Conservation (phyloP, 2,888 invertebrate genomes). For the Dromius quadrimaculatus region DNA sequence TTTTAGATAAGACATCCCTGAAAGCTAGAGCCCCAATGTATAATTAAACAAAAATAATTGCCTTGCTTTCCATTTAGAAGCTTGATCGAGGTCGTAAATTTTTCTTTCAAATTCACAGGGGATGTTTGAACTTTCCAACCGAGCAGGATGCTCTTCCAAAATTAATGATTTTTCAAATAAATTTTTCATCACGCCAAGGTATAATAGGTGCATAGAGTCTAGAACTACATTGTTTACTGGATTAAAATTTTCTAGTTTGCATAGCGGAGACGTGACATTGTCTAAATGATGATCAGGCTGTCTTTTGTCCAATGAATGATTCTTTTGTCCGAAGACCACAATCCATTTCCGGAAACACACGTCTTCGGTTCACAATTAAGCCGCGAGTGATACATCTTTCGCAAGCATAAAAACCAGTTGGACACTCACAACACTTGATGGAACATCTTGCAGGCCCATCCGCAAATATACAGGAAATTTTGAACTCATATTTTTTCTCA, state of each 20-base stretch:
- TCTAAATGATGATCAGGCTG: slow-evolving; percentile 52
- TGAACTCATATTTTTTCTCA: slow-evolving; percentile 44
- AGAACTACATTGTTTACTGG: slow-evolving; percentile 45
- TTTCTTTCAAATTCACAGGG: slow-evolving; percentile 55
- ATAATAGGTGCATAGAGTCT: slow-evolving; percentile 52
- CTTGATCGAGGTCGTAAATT: slow-evolving; percentile 51
- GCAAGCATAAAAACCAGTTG: slow-evolving; percentile 52
- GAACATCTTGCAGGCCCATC: slow-evolving; percentile 54
- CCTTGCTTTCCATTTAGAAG: slow-evolving; percentile 56
- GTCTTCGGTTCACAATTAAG: slow-evolving; percentile 45
- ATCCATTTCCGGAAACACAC: slow-evolving; percentile 52
- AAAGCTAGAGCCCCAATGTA: slow-evolving; percentile 48
- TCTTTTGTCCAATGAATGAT: slow-evolving; percentile 51
- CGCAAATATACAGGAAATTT: slow-evolving; percentile 42
- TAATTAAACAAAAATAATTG: slow-evolving; percentile 53
- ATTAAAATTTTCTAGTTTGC: slow-evolving; percentile 12
- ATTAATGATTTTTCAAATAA: slow-evolving; percentile 47
- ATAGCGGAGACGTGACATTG: slow-evolving; percentile 27
- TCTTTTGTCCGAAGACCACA: slow-evolving; percentile 45
- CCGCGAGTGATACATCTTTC: slow-evolving; percentile 53
- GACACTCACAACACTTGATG: slow-evolving; percentile 51
- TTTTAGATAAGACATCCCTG: slow-evolving; percentile 41
- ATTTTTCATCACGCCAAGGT: slow-evolving; percentile 51
- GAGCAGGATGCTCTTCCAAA: neutral
- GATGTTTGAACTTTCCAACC: neutral